Conservation (phyloP, 2,797 vertebrate species). For the Sebastes vulpes region DNA sequence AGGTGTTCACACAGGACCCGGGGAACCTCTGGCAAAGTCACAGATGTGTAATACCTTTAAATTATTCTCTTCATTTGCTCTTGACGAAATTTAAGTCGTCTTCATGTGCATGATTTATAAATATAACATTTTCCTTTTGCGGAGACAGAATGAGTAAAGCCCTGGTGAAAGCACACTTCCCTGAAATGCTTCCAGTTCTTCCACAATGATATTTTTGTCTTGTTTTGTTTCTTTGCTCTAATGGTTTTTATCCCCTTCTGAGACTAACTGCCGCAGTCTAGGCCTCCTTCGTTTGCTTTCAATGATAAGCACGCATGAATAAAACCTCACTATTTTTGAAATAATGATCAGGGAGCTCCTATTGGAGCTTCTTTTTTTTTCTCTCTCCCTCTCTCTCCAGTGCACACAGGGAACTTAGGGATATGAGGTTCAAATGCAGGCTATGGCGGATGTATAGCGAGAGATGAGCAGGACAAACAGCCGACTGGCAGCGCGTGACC, state of each 20-base stretch:
- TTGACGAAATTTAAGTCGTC: constrained; percentile 26
- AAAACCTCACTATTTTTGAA: constrained; percentile 62
- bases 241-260: constrained; percentile 61
- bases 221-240: constrained; percentile 55
- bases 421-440: constrained; percentile 40
- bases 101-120: constrained; percentile 27
- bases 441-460: constrained; percentile 37
- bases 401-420: constrained; percentile 37
- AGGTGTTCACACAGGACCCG: constrained; percentile 49
- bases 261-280: constrained; percentile 54
- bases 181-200: constrained; percentile 34
- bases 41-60: constrained; percentile 55
- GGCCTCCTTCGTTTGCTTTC: constrained; percentile 55
- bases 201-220: constrained; percentile 52
- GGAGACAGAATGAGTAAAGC: constrained; percentile 22
- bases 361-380: constrained; percentile 10
- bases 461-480: constrained; percentile 59
- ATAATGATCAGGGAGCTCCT: constrained; percentile 57
- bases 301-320: constrained; percentile 59
- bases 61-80: constrained; percentile 39
- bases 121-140: constrained; percentile 22
- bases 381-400: not conserved
- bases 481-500: constrained; percentile 71
- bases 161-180: constrained; percentile 39
- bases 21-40: constrained; percentile 48